Evolutionary conservation across 30 jellyfish, hydroid and myxozoan genomes (phyloP), one percentile per base, ranked within the genome.

Genomic region (Hydractinia symbiolongicarpus): DNA sequence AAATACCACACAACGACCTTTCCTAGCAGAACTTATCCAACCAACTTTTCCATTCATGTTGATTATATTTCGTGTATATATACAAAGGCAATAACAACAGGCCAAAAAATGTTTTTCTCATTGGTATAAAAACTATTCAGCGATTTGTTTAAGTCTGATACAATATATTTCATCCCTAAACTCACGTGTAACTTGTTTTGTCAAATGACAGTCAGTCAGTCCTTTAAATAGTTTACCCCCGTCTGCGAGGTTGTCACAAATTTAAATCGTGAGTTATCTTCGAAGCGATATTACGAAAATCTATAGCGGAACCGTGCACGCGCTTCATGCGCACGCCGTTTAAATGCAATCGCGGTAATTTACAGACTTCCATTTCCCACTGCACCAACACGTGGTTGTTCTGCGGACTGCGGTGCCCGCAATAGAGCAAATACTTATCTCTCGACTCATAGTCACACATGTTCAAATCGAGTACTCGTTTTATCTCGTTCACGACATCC

Each of bases 331-430:
- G 95, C 55, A 94, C 99, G 13, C 99, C 99, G 82, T 94, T 94
- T 50, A 94, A 70, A 19, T 94, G 88, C n/a, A 94, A 69, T 19
- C 99, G 92, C 7, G 99, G 99, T 52, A 94, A 69, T 77, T 94
- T 94, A 86, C 99, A 94, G 9, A 94, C 99, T 83, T 94, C 99
- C 95, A 87, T 94, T 75, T 94, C 99, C 96, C 96, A 94, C 58
- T 94, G 99, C 68, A 94, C 99, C 53, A 88, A 74, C 20, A 96
- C 77, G 53, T 77, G 54, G 88, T 94, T 92, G 67, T 81, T 95
- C 56, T 86, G 84, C 9, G 99, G 94, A 70, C 89, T 94, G 50
- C 99, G 95, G 64, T 94, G 97, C 62, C 88, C 95, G 73, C 99
- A 94, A 82, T 83, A 87, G 52, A 94, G 70, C 83, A 94, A 78